Conservation (phyloP, 2,113 vertebrate genomes). For the Xiphorhynchus elegans region DNA sequence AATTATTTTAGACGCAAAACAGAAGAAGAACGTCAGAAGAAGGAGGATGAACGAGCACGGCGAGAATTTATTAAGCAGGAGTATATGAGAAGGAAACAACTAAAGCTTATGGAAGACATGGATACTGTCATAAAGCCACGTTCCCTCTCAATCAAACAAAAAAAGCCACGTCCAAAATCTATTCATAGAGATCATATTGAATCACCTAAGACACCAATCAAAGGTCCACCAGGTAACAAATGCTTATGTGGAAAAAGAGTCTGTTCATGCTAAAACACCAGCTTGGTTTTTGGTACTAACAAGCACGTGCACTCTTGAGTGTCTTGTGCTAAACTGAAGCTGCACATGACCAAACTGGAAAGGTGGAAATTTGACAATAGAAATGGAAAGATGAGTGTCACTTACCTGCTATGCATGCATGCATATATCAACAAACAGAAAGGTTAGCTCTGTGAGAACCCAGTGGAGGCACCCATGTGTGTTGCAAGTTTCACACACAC, state of each 20-base stretch:
- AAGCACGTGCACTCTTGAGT: neutral
- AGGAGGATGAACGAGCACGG: conserved; percentile 92
- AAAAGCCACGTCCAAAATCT: conserved; percentile 91
- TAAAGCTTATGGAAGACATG: conserved; percentile 98
- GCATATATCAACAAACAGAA: conserved; percentile 40
- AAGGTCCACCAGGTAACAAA: conserved; percentile 90
- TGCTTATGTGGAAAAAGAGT: conserved; percentile 29
- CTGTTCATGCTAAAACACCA: conserved; percentile 72
- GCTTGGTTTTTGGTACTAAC: conserved; percentile 68
- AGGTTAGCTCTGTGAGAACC: neutral
- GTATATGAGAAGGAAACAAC: conserved; percentile 93
- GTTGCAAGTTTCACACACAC: neutral
- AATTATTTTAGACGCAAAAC: conserved; percentile 84
- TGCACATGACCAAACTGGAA: conserved; percentile 36
- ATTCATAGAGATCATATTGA: conserved; percentile 92
- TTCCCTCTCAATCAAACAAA: conserved; percentile 80
- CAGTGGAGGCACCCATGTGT: neutral
- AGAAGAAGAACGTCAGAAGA: conserved; percentile 93
- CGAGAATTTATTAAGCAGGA: conserved; percentile 97
- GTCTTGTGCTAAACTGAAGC: conserved; percentile 8
- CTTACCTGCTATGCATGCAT: conserved; percentile 56
- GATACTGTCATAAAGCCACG: conserved; percentile 90
- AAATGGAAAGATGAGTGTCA: neutral
- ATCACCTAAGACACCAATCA: conserved; percentile 89
- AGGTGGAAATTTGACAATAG: conserved; percentile 15